Evolutionary conservation across 1,140 invertebrate genomes (phyloP).

Genomic region (Caenorhabditis remanei): DNA sequence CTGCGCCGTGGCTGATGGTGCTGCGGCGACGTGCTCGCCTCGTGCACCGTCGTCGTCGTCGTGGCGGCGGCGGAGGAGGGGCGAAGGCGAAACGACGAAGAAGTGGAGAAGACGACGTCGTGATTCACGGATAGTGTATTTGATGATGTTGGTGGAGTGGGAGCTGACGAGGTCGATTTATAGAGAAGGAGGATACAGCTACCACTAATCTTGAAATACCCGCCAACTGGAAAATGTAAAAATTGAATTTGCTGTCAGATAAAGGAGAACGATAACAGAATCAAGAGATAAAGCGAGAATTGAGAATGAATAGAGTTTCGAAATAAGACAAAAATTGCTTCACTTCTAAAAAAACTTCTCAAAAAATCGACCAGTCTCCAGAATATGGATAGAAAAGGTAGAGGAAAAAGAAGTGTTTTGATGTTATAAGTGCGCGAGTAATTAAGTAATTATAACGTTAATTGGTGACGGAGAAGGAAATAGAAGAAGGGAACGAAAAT

Average conservation of each 20-base stretch:
- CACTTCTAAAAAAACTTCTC: no score
- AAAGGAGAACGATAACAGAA: not conserved
- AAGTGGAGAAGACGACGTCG: constrained; percentile 15
- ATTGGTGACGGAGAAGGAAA: constrained; percentile 4
- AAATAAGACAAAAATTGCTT: not conserved
- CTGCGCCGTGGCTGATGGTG: constrained; percentile 4
- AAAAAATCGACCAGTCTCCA: no score
- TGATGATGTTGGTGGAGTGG: not conserved
- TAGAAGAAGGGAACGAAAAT: not conserved
- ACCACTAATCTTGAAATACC: constrained; percentile 41
- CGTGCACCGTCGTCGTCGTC: constrained; percentile 47
- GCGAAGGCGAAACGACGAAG: not conserved
- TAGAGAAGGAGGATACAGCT: not conserved
- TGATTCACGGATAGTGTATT: not conserved
- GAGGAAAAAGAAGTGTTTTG: not conserved
- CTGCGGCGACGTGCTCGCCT: constrained; percentile 10
- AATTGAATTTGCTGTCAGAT: not conserved
- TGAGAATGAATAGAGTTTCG: not conserved
- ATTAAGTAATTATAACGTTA: constrained; percentile 44
- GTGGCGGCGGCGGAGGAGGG: not conserved
- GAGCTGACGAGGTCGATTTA: not conserved
- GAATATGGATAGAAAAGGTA: not conserved
- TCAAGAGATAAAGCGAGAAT: not conserved
- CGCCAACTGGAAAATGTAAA: constrained; percentile 30
- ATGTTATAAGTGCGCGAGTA: not conserved